A percentile compares a stretch with the other conserved stretches of the same genome.
Conservation (phyloP, 1,140 invertebrate species). For the Eufriesea mexicana region DNA sequence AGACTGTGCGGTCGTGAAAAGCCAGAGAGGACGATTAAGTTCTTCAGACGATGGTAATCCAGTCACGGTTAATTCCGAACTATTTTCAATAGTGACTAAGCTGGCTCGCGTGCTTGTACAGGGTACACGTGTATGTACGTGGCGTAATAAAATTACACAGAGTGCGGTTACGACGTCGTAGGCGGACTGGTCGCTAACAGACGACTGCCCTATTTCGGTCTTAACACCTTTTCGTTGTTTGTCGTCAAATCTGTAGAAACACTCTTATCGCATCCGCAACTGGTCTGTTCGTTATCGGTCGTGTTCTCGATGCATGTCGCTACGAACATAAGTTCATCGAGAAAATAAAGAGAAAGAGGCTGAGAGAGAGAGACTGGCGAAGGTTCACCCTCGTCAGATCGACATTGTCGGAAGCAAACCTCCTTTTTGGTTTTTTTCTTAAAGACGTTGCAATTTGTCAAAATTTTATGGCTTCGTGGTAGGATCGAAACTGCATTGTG, state of each 20-base stretch:
- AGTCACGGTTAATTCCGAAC: slow-evolving; percentile 57
- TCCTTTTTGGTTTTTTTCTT: neutral
- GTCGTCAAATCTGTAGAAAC: slow-evolving; percentile 1
- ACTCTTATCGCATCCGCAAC: slow-evolving; percentile 2
- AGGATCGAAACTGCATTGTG: neutral
- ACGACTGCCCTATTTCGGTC: slow-evolving; percentile 68
- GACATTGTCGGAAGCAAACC: neutral
- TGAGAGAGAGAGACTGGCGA: neutral
- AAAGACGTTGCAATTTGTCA: neutral
- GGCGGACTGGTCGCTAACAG: slow-evolving; percentile 63
- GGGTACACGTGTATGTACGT: neutral
- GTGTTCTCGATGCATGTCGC: neutral
- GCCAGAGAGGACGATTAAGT: slow-evolving; percentile 18
- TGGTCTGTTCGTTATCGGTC: slow-evolving; percentile 19
- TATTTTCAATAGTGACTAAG: slow-evolving; percentile 73
- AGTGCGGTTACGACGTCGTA: slow-evolving; percentile 71
- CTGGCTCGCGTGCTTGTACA: slow-evolving; percentile 38
- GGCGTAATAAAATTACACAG: slow-evolving; percentile 57
- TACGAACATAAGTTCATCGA: neutral
- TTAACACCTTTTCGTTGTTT: slow-evolving; percentile 56
- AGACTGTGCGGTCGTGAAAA: neutral
- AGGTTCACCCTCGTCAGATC: neutral
- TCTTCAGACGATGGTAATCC: slow-evolving; percentile 50
- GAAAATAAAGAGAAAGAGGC: neutral
- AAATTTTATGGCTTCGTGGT: neutral